Base-by-base conservation (phyloP, 2,888 invertebrate genomes). In the Pyrochroa serraticornis region DNA sequence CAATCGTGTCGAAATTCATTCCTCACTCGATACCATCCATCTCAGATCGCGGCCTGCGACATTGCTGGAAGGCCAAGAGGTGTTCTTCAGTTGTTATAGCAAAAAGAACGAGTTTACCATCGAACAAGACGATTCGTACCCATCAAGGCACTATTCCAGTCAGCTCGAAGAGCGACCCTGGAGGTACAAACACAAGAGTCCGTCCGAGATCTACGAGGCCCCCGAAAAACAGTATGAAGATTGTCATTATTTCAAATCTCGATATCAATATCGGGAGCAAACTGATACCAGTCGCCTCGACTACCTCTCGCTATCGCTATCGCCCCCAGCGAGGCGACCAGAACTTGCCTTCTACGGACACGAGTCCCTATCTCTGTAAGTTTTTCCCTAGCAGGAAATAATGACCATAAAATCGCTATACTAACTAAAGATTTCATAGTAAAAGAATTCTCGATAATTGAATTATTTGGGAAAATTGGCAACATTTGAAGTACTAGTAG, bases 261-360 rank as follows among this genome's bases (percentile, higher is more conserved):
- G 61, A 49, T 55, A 61, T 54, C 57, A 62, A 54, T 58, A 47
- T 48, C 55, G 55, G 42, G 64, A 65, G 50, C 51, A 58, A 46
- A 54, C 51, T 36, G 61, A 70, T 60, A 62, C 68, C 47, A 62
- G 73, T 52, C 73, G 74, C 45, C 71, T 73, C 50, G 75, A 76
- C 62, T 75, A 74, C 69, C 70, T 75, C 47, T 77, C 77, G 38
- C 66, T 77, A 43, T 77, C 77, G 50, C 69, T 75, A 39, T 74
- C 75, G 35, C 76, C 76, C 42, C 73, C 74, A 42, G 66, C 69
- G 49, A 67, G 71, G 39, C 67, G 70, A 43, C 69, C 67, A 60
- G 69, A 74, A 63, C 65, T 67, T 52, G 65, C 70, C 33, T 59
- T 68, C 43, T 58, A 48, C 41, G 46, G 39, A 41, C 50, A 54